Evolutionary conservation across 2,113 vertebrate species (phyloP).

Genomic region (Colaptes auratus): DNA sequence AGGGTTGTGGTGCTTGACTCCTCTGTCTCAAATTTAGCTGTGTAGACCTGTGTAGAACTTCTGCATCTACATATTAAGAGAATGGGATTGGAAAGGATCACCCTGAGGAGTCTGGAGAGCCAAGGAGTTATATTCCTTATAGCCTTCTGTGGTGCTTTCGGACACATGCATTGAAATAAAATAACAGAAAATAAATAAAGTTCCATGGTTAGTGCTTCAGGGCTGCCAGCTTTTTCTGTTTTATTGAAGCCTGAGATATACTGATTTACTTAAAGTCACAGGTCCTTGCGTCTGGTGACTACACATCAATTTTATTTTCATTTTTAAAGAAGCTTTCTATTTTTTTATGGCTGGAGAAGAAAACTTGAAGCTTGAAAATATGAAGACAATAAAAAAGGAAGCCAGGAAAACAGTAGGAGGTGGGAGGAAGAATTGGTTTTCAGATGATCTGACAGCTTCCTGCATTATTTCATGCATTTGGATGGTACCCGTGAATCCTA

Average conservation of each 20-base stretch:
- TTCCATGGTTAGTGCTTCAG: not conserved
- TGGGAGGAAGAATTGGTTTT: not conserved
- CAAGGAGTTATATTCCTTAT: not conserved
- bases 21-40: not conserved
- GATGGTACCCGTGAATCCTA: not conserved
- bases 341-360: not conserved
- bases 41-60: not conserved
- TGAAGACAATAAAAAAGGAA: conserved; percentile 5
- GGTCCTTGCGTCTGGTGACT: not conserved
- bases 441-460: not conserved
- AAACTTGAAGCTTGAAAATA: conserved; percentile 12
- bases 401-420: not conserved
- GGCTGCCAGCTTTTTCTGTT: not conserved
- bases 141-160: not conserved
- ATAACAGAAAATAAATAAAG: conserved; percentile 19
- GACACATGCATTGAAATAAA: not conserved
- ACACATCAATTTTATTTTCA: not conserved
- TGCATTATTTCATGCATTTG: not conserved
- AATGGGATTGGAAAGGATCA: not conserved
- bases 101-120: not conserved
- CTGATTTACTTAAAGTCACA: not conserved
- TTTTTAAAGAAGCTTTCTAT: not conserved
- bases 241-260: conserved; percentile 14
- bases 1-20: not conserved
- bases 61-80: not conserved